A percentile compares a stretch with the other conserved stretches of the same genome.
phyloP scores from a whole-genome alignment of 2,888 invertebrate genomes.

The Oligia fasciuncula region DNA sequence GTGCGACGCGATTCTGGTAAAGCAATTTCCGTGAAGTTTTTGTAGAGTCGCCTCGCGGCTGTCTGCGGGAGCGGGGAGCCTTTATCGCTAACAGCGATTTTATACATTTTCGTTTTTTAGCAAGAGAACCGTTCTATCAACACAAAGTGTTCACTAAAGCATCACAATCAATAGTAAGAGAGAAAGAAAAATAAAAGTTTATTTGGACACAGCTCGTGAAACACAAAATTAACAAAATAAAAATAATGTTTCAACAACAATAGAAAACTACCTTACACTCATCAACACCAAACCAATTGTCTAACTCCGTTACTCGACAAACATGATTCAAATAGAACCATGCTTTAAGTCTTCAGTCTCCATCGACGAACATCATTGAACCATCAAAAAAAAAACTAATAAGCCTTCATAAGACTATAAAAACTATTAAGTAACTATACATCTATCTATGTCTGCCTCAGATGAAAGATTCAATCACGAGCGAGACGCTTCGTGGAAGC shows the following conservation, averaged over 20 bases:
- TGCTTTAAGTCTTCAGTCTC: slow-evolving; percentile 33
- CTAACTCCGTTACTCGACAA: slow-evolving; percentile 48
- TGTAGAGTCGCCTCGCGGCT: background rate
- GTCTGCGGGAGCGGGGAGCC: too few species aligned
- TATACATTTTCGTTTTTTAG: background rate
- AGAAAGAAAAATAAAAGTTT: too few species aligned
- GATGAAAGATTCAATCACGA: slow-evolving; percentile 88
- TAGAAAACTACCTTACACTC: slow-evolving; percentile 26
- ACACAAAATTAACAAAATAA: too few species aligned
- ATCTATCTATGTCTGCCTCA: slow-evolving; percentile 76
- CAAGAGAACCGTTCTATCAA: background rate
- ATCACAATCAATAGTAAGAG: background rate
- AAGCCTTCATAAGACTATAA: slow-evolving; percentile 75
- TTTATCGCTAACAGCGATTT: background rate
- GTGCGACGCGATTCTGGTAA: background rate
- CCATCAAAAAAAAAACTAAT: slow-evolving; percentile 73
- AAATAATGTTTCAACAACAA: slow-evolving; percentile 1
- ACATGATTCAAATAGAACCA: slow-evolving; percentile 29
- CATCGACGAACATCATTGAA: slow-evolving; percentile 38
- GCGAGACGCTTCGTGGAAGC: slow-evolving; percentile 83
- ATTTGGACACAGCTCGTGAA: too few species aligned
- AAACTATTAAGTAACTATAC: slow-evolving; percentile 77
- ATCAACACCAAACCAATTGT: slow-evolving; percentile 31
- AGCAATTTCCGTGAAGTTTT: background rate
- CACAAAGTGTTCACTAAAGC: background rate